Evolutionary conservation across 2,888 invertebrate species (phyloP).

Genomic region (Erannis defoliaria): DNA sequence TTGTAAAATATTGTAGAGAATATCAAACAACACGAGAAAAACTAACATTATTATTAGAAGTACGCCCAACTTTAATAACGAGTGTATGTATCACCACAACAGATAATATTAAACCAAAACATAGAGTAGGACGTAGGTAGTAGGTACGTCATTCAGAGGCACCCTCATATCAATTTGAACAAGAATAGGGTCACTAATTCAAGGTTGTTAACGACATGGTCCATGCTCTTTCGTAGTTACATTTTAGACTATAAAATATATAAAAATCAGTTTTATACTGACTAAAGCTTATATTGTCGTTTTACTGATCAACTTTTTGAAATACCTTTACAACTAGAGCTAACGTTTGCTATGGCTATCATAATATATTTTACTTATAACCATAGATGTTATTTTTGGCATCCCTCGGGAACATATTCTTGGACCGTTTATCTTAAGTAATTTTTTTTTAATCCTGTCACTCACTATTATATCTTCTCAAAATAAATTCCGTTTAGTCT

Average conservation of each 20-base stretch:
- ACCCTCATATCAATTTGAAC: conserved; percentile 1
- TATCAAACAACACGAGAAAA: too few relatives aligned
- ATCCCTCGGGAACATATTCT: conserved; percentile 5
- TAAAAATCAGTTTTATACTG: not conserved
- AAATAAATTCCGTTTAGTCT: not conserved
- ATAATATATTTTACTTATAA: too few relatives aligned
- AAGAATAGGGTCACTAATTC: conserved; percentile 18
- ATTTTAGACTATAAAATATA: not conserved
- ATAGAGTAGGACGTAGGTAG: too few relatives aligned
- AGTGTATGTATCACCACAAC: not conserved
- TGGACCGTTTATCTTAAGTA: not conserved
- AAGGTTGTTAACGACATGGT: conserved; percentile 2
- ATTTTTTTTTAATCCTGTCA: not conserved
- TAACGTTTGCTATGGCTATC: too few relatives aligned
- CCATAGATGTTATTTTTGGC: not conserved
- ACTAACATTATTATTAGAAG: not conserved
- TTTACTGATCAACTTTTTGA: not conserved
- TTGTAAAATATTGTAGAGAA: too few relatives aligned
- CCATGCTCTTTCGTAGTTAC: not conserved
- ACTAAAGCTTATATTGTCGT: not conserved
- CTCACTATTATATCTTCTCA: too few relatives aligned
- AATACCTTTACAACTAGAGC: not conserved
- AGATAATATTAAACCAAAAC: not conserved
- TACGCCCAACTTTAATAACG: not conserved
- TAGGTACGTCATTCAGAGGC: conserved; percentile 6